phyloP scores from a whole-genome alignment of 1,140 invertebrate genomes.

The Drosophila parvula region DNA sequence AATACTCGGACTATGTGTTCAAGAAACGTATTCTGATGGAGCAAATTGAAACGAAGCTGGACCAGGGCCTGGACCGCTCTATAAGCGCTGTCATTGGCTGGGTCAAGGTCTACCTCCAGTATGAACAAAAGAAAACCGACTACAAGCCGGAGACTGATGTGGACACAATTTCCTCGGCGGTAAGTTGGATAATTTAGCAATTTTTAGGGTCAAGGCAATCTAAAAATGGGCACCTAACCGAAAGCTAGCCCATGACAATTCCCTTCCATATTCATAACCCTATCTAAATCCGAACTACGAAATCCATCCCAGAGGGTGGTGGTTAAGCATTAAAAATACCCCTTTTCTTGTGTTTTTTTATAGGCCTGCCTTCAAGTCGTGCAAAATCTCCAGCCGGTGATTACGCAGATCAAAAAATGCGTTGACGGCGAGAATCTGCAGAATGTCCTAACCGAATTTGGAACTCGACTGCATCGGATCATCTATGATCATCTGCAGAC shows the following conservation, averaged over 20 bases:
- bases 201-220: no score
- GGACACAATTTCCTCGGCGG: conserved; percentile 90
- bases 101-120: conserved; percentile 95
- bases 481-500: conserved; percentile 97
- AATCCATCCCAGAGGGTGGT: no score
- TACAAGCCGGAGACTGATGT: conserved; percentile 96
- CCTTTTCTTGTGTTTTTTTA: conserved; percentile 42
- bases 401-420: conserved; percentile 91
- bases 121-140: conserved; percentile 97
- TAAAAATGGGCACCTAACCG: no score
- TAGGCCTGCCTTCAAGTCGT: conserved; percentile 95
- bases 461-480: conserved; percentile 95
- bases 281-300: no score
- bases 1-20: conserved; percentile 93
- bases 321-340: background rate
- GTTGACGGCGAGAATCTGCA: conserved; percentile 97
- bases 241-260: no score
- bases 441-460: conserved; percentile 94
- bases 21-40: conserved; percentile 94
- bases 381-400: conserved; percentile 91
- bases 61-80: conserved; percentile 94
- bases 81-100: conserved; percentile 95
- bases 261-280: no score
- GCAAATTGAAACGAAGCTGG: conserved; percentile 96
- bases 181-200: conserved; percentile 75